Evolutionary conservation across 2,888 invertebrate species (phyloP).

Genomic region (Asteroscopus sphinx): DNA sequence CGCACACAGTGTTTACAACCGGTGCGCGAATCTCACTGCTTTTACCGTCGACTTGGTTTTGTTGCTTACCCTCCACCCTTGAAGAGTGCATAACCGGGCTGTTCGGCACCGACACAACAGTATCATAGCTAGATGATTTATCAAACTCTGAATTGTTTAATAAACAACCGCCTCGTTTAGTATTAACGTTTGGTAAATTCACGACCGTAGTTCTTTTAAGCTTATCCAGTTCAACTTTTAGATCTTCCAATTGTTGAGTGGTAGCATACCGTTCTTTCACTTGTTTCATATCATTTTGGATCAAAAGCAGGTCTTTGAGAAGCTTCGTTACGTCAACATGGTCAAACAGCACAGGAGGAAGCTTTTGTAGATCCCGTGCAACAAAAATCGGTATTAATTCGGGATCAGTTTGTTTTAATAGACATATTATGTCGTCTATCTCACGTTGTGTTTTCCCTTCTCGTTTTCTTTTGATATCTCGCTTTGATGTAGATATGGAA

Average conservation of each 20-base stretch:
- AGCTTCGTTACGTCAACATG: not conserved
- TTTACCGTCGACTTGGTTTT: not conserved
- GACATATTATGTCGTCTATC: conserved; percentile 1
- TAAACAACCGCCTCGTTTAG: not conserved
- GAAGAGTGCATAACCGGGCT: not conserved
- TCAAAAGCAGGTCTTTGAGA: not conserved
- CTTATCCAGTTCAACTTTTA: not conserved
- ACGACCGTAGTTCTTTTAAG: not conserved
- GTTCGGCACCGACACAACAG: not conserved
- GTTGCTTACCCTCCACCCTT: not conserved
- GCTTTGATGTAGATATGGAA: conserved; percentile 1
- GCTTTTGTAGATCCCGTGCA: conserved; percentile 2
- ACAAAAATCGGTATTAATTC: conserved; percentile 1
- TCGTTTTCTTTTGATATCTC: not conserved
- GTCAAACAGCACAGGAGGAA: conserved; percentile 2
- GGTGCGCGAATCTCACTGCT: not conserved
- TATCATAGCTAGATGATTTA: not conserved
- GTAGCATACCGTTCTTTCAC: conserved; percentile 1
- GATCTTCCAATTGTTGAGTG: not conserved
- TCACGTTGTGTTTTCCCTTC: not conserved
- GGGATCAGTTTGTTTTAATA: not conserved
- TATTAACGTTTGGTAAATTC: not conserved
- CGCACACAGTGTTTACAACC: conserved; percentile 2
- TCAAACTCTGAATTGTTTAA: no score
- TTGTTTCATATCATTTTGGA: not conserved